A percentile compares a stretch with the other conserved stretches of the same genome.
Evolutionary conservation across 1,140 invertebrate genomes (phyloP).

Genomic region (Drosophila miranda): DNA sequence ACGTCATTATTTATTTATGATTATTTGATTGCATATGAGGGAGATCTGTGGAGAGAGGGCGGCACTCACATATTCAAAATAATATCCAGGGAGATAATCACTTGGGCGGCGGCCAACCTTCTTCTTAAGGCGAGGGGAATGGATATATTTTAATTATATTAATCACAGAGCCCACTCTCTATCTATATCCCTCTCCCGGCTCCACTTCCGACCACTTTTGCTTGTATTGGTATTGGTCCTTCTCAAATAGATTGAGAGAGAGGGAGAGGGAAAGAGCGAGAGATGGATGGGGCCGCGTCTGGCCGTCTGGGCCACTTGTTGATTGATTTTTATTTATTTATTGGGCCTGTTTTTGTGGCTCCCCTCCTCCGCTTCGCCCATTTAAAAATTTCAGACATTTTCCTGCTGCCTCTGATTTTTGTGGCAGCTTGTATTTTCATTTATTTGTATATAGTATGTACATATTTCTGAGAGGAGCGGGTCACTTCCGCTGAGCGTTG

Average conservation of each 20-base stretch:
- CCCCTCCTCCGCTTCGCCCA: not conserved
- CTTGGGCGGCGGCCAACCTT: constrained; percentile 10
- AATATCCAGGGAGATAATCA: constrained; percentile 36
- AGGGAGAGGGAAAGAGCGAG: not conserved
- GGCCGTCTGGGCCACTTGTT: constrained; percentile 63
- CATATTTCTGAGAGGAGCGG: constrained; percentile 21
- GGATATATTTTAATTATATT: constrained; percentile 71
- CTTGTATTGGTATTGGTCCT: constrained; percentile 5
- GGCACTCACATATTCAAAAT: constrained; percentile 44
- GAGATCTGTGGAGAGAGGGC: constrained; percentile 14
- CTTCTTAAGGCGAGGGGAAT: not conserved
- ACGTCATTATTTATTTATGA: constrained; percentile 80
- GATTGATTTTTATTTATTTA: constrained; percentile 72
- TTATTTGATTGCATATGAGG: constrained; percentile 73
- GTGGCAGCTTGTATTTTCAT: not conserved
- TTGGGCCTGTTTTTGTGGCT: constrained; percentile 15
- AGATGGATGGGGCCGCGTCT: not conserved
- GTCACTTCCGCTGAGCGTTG: constrained; percentile 29
- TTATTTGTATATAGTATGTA: too few relatives aligned
- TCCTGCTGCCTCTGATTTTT: constrained; percentile 30
- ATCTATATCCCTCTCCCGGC: not conserved
- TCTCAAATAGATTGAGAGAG: constrained; percentile 7
- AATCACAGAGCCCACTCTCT: constrained; percentile 45
- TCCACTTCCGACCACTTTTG: not conserved
- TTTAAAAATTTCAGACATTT: constrained; percentile 32